Evolutionary conservation across 2,797 vertebrate genomes (phyloP).

Genomic region (Cuculus canorus): DNA sequence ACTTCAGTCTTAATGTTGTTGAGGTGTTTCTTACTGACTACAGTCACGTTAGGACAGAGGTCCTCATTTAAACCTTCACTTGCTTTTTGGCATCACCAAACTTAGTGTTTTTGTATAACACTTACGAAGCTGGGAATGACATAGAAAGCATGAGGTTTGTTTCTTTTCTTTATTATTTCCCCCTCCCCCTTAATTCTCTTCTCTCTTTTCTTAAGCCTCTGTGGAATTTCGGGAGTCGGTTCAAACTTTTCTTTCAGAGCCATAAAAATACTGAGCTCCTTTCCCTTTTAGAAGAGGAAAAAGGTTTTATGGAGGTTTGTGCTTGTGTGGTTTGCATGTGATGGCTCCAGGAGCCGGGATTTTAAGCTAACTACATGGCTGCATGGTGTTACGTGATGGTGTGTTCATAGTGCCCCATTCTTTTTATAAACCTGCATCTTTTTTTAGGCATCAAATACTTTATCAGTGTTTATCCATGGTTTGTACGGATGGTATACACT

Average conservation of each 20-base stretch:
- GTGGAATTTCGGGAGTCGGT: slow-evolving; percentile 54
- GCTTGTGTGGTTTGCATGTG: neutral
- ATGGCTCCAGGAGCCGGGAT: neutral
- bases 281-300: neutral
- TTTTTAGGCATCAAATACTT: neutral
- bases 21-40: neutral
- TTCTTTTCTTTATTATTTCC: neutral
- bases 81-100: neutral
- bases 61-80: neutral
- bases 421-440: neutral
- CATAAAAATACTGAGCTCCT: slow-evolving; percentile 23
- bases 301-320: slow-evolving; percentile 26
- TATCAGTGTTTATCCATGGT: neutral
- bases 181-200: neutral
- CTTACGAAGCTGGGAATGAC: neutral
- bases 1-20: neutral
- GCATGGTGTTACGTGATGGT: neutral
- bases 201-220: slow-evolving; percentile 26
- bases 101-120: neutral
- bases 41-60: neutral
- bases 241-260: slow-evolving; percentile 31
- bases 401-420: neutral
- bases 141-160: neutral
- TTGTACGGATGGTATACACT: neutral
- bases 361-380: neutral